Evolutionary conservation across 2,113 vertebrate species (phyloP).

Genomic region (Emydocephalus ijimae): DNA sequence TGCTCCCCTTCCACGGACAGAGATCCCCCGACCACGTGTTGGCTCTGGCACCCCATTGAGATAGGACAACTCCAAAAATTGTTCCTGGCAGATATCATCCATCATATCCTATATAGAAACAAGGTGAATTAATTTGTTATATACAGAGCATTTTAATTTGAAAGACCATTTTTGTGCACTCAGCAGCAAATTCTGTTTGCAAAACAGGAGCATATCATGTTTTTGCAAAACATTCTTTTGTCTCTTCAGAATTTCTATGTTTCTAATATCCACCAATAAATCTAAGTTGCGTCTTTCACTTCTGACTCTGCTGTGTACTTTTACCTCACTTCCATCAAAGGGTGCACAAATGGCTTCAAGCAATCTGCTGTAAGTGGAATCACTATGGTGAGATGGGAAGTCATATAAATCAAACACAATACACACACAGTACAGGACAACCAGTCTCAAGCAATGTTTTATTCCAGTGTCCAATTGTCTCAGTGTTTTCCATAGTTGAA

Average conservation of each 20-base stretch:
- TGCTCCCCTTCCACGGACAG: conserved; percentile 83
- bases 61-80: conserved; percentile 90
- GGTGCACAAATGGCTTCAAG: not conserved
- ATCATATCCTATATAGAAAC: conserved; percentile 85
- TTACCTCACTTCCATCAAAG: conserved; percentile 1
- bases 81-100: conserved; percentile 91
- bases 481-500: not conserved
- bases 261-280: conserved; percentile 23
- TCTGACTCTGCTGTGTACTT: not conserved
- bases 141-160: not conserved
- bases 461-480: not conserved
- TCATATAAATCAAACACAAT: not conserved
- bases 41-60: conserved; percentile 88
- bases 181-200: not conserved
- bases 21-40: conserved; percentile 78
- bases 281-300: not conserved
- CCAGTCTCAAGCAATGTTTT: not conserved
- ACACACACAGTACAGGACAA: not conserved
- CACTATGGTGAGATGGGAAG: not conserved
- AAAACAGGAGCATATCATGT: not conserved
- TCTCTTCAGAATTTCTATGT: not conserved
- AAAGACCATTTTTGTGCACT: not conserved
- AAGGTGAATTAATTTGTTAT: not conserved
- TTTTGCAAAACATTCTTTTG: not conserved
- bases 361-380: not conserved